Conservation (phyloP, 2,113 vertebrate species). For the Ranitomeya variabilis region DNA sequence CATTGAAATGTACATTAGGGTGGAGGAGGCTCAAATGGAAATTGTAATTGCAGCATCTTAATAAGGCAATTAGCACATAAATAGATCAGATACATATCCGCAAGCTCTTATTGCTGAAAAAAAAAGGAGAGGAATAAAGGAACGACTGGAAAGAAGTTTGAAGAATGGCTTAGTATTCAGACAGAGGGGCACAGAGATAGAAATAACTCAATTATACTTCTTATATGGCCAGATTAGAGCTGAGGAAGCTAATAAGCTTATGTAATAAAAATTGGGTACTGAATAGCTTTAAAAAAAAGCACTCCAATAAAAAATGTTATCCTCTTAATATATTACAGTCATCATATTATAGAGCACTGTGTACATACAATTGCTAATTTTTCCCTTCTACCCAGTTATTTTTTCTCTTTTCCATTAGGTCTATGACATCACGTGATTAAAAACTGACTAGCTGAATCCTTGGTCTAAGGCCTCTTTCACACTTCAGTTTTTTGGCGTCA, state of each 20-base stretch:
- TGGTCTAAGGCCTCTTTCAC: too few species aligned
- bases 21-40: slow-evolving; percentile 15
- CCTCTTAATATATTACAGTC: too few species aligned
- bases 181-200: not conserved
- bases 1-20: slow-evolving; percentile 50
- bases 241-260: not conserved
- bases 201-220: not conserved
- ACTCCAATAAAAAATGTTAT: too few species aligned
- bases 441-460: too few species aligned
- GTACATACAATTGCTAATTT: too few species aligned
- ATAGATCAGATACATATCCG: slow-evolving; percentile 52
- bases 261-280: not conserved
- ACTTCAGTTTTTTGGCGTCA: too few species aligned
- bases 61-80: slow-evolving; percentile 54
- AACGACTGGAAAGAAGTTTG: slow-evolving; percentile 30
- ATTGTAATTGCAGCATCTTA: slow-evolving; percentile 56
- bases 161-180: not conserved
- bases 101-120: slow-evolving; percentile 11
- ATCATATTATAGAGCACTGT: too few species aligned
- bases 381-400: too few species aligned
- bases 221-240: not conserved
- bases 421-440: too few species aligned
- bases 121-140: not conserved
- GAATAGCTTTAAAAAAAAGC: not conserved
- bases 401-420: too few species aligned